Conservation (phyloP, 2,797 vertebrate genomes). For the Pristis pectinata region DNA sequence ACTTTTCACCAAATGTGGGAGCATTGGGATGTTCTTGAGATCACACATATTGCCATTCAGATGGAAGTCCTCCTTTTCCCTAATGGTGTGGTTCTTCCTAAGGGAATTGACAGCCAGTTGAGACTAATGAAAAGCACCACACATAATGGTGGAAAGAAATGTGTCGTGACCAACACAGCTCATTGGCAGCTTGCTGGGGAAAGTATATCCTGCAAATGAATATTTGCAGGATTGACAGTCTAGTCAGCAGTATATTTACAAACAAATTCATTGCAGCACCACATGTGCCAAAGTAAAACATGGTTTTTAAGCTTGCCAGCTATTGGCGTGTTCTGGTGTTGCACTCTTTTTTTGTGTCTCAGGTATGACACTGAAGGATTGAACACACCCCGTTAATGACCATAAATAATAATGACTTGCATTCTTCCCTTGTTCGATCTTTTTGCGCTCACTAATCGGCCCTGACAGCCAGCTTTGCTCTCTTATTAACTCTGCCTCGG, state of each 20-base stretch:
- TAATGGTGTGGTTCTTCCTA: not conserved
- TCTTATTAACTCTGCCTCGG: conserved; percentile 89
- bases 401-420: conserved; percentile 74
- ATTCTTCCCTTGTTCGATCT: conserved; percentile 82
- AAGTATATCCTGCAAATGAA: conserved; percentile 29
- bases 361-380: conserved; percentile 69
- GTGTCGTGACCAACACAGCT: conserved; percentile 27
- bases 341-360: conserved; percentile 50
- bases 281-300: conserved; percentile 23
- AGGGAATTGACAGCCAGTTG: conserved; percentile 11
- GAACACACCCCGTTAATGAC: conserved; percentile 78
- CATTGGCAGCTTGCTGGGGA: conserved; percentile 27
- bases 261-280: not conserved
- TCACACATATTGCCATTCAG: not conserved
- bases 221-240: conserved; percentile 29
- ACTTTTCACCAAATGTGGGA: not conserved
- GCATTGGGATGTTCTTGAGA: not conserved
- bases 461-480: conserved; percentile 91
- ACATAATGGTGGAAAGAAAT: conserved; percentile 28
- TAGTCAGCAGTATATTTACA: conserved; percentile 22
- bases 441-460: conserved; percentile 75
- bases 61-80: not conserved
- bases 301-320: conserved; percentile 28
- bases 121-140: not conserved
- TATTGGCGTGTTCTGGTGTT: conserved; percentile 44